Base-by-base conservation (phyloP, 1,140 invertebrate genomes). In the Calycopis cecrops region DNA sequence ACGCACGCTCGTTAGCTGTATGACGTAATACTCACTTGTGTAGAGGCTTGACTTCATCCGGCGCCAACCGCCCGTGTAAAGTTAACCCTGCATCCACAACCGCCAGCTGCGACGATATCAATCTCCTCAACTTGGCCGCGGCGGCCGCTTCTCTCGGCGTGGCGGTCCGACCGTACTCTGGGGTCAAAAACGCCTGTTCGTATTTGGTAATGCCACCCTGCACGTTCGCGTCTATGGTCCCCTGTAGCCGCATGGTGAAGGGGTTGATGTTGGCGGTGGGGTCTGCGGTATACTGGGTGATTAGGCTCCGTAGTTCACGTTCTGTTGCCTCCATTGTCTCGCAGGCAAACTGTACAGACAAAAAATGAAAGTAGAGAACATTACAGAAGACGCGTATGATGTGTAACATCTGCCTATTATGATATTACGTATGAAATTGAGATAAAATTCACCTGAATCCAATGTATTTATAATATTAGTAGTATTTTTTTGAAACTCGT, bases 181-280 rank as follows among this genome's bases (percentile, higher is more conserved):
- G 87, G 3, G 92, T 93, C 49, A 98, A 94, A 79, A 99, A 98
- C 4, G 96, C 96, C 66, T 97, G 94, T 67, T 97, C 96, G 73
- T 98, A 99, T 74, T 98, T 98, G 34, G 93, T 94, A 49, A 98
- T 95, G 8, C 97, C 97, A n/a, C 97, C 97, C 91, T 97, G 96
- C 0, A 99, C 97, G 65, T 97, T 97, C 0, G 97, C 96, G 81
- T 98, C 97, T 59, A 98, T 97, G 21, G 97, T 96, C 12, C 97
- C 97, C 73, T 96, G 94, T 1, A 99, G 88, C 49, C 95, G 89
- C 96, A 98, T 98, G 4, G 94, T 96, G 60, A 98, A 94, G 0
- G 96, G 96, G 81, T 97, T 96, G 37, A 98, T 93, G 71, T 96
- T 96, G 12, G 92, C 88, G 18, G 92, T 91, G 0, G 93, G 93